Conservation (phyloP, 2,888 invertebrate species). For the Cryptophagus acutangulus region DNA sequence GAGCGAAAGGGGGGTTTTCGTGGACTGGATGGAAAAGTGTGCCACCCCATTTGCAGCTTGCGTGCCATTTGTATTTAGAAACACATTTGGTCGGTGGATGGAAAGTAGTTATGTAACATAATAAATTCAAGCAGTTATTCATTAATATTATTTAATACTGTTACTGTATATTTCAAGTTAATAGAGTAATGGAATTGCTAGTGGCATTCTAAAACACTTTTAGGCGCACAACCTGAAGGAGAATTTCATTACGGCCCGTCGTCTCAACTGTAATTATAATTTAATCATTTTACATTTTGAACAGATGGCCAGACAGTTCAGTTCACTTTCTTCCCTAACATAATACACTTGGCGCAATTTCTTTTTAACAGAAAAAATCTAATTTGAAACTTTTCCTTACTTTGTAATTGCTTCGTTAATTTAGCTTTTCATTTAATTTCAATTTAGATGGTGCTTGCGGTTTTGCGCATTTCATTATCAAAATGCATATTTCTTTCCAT, state of each 20-base stretch:
- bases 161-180: constrained; percentile 15
- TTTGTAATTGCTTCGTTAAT: constrained; percentile 29
- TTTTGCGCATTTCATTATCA: too few relatives aligned
- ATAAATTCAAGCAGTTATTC: too few relatives aligned
- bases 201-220: constrained; percentile 21
- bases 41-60: too few relatives aligned
- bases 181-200: constrained; percentile 13
- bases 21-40: too few relatives aligned
- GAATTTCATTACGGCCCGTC: constrained; percentile 33
- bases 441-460: constrained; percentile 1
- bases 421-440: constrained; percentile 15
- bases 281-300: constrained; percentile 35
- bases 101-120: too few relatives aligned
- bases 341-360: constrained; percentile 24
- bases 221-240: constrained; percentile 29
- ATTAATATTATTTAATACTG: constrained; percentile 5
- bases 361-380: constrained; percentile 20
- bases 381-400: constrained; percentile 27
- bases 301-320: constrained; percentile 33
- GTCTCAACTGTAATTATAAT: constrained; percentile 34
- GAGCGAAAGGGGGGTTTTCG: too few relatives aligned
- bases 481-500: too few relatives aligned
- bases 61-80: too few relatives aligned
- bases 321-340: constrained; percentile 28
- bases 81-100: too few relatives aligned